phyloP scores from a whole-genome alignment of 1,140 invertebrate species.

The Neodiprion pinetum region DNA sequence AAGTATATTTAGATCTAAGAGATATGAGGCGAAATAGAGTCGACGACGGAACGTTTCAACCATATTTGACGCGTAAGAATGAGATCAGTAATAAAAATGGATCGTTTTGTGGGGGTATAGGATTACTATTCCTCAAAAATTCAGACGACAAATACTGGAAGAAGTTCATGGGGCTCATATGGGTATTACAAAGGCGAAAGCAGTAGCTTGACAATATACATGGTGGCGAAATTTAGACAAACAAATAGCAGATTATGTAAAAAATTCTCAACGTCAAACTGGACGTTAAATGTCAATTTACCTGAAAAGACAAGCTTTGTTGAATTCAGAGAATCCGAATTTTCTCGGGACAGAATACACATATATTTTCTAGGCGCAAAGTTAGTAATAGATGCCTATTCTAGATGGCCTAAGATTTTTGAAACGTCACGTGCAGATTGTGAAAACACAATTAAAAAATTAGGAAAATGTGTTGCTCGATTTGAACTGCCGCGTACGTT shows the following conservation, averaged over 20 bases:
- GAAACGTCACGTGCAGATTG: constrained; percentile 24
- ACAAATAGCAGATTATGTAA: constrained; percentile 43
- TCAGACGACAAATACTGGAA: constrained; percentile 35
- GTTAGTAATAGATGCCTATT: constrained; percentile 54
- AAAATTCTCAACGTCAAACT: constrained; percentile 33
- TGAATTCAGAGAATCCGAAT: constrained; percentile 38
- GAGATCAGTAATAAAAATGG: constrained; percentile 38
- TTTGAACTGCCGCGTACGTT: constrained; percentile 38
- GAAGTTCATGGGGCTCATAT: constrained; percentile 35
- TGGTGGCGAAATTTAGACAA: constrained; percentile 52
- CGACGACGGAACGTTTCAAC: constrained; percentile 20
- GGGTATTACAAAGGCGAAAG: constrained; percentile 49
- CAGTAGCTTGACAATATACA: constrained; percentile 44
- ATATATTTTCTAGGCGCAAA: constrained; percentile 54
- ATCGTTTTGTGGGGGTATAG: constrained; percentile 44
- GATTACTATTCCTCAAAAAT: constrained; percentile 40
- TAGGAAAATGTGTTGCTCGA: constrained; percentile 35
- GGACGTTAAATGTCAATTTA: constrained; percentile 27
- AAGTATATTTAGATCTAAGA: constrained; percentile 29
- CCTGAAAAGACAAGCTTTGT: constrained; percentile 27
- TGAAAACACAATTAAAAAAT: constrained; percentile 27
- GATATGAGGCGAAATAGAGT: constrained; percentile 24
- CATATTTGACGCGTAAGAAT: constrained; percentile 12
- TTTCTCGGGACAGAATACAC: constrained; percentile 38
- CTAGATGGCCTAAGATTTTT: constrained; percentile 50